These are phyloP conservation scores for Psammodynastes pulverulentus DNA, from an alignment of 2,113 vertebrate genomes.

Conservation along the genomic window DNA sequence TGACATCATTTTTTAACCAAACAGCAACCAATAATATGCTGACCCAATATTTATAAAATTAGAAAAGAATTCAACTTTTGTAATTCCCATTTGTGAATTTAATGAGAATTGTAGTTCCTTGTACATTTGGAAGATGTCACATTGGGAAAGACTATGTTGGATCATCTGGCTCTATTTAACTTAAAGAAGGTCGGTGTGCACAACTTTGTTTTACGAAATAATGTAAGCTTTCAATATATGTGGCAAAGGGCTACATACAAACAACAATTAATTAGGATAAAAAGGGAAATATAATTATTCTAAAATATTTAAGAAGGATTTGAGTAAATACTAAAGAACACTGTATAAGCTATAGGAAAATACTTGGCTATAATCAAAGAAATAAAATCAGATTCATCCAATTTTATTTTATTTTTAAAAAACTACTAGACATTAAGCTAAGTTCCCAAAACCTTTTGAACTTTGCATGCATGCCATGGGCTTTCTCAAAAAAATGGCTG, in stretches of 20 bases:
- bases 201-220: neutral
- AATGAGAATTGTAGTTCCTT: neutral
- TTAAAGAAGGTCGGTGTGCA: neutral
- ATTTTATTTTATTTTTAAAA: too few relatives aligned
- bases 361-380: neutral
- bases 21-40: neutral
- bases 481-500: neutral
- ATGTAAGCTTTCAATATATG: neutral
- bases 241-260: neutral
- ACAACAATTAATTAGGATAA: neutral
- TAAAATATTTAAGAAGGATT: neutral
- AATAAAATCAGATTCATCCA: neutral
- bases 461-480: neutral
- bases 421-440: neutral
- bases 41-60: neutral
- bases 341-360: neutral
- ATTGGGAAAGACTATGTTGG: neutral
- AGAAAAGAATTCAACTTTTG: neutral
- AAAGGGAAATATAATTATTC: neutral
- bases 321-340: neutral
- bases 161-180: neutral
- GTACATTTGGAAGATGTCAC: neutral
- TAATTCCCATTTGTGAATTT: neutral
- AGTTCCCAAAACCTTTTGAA: neutral
- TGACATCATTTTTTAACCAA: neutral